These are phyloP conservation scores for Calameuta idolon DNA, from an alignment of 2,888 invertebrate species.

Conservation along the genomic window DNA sequence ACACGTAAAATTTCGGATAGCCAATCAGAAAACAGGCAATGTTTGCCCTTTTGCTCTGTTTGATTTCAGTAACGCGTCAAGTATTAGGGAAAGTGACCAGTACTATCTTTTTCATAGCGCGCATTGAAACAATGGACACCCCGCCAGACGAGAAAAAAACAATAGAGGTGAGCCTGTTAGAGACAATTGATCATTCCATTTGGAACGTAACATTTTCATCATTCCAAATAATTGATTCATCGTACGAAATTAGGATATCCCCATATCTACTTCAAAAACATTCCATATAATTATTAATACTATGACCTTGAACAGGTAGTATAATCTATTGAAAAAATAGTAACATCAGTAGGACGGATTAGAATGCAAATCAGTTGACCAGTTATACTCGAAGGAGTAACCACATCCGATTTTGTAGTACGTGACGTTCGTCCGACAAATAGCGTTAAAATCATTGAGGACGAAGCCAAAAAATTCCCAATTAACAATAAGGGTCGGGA, in stretches of 20 bases:
- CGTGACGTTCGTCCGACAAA: neutral
- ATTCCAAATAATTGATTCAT: neutral
- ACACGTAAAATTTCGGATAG: neutral
- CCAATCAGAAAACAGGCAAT: constrained; percentile 15
- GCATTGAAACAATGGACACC: neutral
- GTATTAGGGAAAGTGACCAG: constrained; percentile 13
- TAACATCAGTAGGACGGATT: neutral
- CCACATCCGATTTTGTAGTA: neutral
- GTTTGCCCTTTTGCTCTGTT: constrained; percentile 13
- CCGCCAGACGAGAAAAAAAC: neutral
- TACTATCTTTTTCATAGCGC: neutral
- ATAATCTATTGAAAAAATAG: neutral
- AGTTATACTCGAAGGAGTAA: neutral
- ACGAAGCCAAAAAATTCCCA: neutral
- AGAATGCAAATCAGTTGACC: neutral
- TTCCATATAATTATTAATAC: neutral
- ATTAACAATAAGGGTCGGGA: no score
- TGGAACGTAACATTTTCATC: neutral
- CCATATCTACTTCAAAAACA: neutral
- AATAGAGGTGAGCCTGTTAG: neutral
- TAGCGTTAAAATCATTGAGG: neutral
- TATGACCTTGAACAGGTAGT: neutral
- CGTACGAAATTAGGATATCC: neutral
- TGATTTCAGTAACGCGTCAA: constrained; percentile 20
- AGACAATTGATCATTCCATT: neutral